A percentile compares a stretch with the other conserved stretches of the same genome.
Conservation (phyloP, 2,797 vertebrate genomes). For the Molossus alvarezi region DNA sequence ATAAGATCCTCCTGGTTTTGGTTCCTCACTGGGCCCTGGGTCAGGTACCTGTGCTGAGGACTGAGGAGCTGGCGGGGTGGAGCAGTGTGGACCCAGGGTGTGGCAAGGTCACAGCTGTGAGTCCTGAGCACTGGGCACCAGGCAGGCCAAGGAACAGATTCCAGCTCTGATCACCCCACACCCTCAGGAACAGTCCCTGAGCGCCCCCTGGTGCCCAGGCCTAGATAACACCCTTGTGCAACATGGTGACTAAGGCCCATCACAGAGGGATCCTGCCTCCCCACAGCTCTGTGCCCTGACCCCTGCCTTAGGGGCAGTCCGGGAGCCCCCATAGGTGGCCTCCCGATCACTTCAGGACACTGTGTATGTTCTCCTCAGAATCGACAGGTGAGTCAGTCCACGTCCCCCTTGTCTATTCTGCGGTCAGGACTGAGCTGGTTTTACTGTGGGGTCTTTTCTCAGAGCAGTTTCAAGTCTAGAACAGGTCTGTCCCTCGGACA, state of each 20-base stretch:
- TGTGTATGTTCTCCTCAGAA: not conserved
- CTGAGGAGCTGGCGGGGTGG: no score
- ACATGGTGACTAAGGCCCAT: not conserved
- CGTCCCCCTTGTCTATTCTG: not conserved
- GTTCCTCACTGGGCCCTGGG: not conserved
- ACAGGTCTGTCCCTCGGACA: not conserved
- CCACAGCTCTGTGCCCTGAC: not conserved
- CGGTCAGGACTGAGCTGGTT: not conserved
- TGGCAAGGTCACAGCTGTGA: no score
- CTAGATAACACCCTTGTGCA: not conserved
- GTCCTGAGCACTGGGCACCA: no score
- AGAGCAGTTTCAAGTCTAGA: not conserved
- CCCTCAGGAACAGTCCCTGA: fast-evolving
- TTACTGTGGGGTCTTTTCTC: no score
- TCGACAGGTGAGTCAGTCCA: not conserved
- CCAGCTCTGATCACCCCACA: fast-evolving
- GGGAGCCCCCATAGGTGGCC: no score
- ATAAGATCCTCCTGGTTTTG: not conserved
- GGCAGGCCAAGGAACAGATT: not conserved
- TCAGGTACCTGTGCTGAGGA: not conserved
- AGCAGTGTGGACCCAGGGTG: no score
- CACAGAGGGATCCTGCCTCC: no score
- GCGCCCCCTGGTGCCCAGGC: not conserved
- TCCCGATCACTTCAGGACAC: not conserved
- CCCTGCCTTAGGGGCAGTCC: not conserved